A percentile compares a stretch with the other conserved stretches of the same genome.
These are phyloP conservation scores for Molanna angustata DNA, from an alignment of 2,888 invertebrate species.

Conservation along the genomic window DNA sequence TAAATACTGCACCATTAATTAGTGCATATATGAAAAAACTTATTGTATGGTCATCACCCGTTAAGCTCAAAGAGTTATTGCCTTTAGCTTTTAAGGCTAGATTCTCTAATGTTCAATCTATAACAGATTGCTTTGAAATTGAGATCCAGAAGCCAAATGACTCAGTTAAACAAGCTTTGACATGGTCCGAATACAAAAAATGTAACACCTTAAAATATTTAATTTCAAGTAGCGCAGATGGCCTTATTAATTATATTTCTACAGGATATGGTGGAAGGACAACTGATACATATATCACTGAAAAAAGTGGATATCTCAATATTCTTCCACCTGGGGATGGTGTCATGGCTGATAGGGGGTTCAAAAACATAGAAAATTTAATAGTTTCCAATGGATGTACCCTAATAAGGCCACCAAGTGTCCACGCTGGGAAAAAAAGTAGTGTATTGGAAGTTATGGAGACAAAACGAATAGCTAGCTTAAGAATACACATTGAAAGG, in stretches of 20 bases:
- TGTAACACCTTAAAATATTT: slow-evolving; percentile 12
- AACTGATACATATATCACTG: background rate
- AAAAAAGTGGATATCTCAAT: slow-evolving; percentile 1
- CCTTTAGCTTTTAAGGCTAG: slow-evolving; percentile 4
- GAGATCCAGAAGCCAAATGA: slow-evolving; percentile 3
- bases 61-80: too few relatives aligned
- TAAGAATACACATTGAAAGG: slow-evolving; percentile 7
- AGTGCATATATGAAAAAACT: too few relatives aligned
- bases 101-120: background rate
- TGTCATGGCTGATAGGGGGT: slow-evolving; percentile 12
- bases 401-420: slow-evolving; percentile 4
- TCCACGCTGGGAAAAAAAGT: background rate
- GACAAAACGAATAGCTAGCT: slow-evolving; percentile 5
- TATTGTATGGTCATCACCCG: too few relatives aligned
- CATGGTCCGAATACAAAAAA: slow-evolving; percentile 11
- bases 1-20: too few relatives aligned
- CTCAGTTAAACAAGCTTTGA: background rate
- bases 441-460: background rate
- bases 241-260: slow-evolving; percentile 9
- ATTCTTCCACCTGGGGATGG: background rate
- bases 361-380: slow-evolving; percentile 7
- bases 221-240: slow-evolving; percentile 1
- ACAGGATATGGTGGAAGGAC: slow-evolving; percentile 10
- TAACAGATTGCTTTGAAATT: slow-evolving; percentile 3
- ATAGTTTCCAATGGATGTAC: background rate